Percentiles rank a stretch among this genome's conserved stretches.
Evolutionary conservation across 2,797 vertebrate genomes (phyloP).

Genomic region (Tokudaia muenninki): DNA sequence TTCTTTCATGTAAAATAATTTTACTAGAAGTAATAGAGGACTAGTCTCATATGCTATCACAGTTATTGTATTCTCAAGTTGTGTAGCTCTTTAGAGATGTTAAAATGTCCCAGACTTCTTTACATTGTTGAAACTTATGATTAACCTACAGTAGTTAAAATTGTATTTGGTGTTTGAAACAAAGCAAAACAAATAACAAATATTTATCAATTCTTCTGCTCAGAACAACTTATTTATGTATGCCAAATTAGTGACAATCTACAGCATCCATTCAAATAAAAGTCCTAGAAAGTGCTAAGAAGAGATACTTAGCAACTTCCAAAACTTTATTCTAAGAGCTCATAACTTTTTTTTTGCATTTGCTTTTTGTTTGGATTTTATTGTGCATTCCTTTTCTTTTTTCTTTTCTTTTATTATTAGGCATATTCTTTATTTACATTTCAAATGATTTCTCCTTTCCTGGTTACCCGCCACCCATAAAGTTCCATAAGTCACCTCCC

Average conservation of each 20-base stretch:
- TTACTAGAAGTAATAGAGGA: not conserved
- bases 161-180: not conserved
- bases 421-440: too few relatives aligned
- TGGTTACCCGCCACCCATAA: too few relatives aligned
- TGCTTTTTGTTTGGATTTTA: too few relatives aligned
- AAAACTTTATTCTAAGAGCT: not conserved
- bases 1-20: not conserved
- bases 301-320: not conserved
- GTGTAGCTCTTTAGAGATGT: not conserved
- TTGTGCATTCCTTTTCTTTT: too few relatives aligned
- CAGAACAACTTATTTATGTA: not conserved
- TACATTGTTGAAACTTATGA: not conserved
- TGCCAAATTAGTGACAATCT: not conserved
- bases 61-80: not conserved
- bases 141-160: not conserved
- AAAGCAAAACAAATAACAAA: not conserved
- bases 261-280: not conserved
- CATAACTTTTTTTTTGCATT: not conserved
- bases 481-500: too few relatives aligned
- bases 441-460: too few relatives aligned
- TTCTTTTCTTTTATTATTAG: too few relatives aligned
- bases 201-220: not conserved
- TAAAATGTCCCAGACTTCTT: not conserved
- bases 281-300: not conserved
- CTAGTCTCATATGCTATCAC: not conserved